phyloP scores from a whole-genome alignment of 1,140 invertebrate genomes.

The Cyclargus thomasi region DNA sequence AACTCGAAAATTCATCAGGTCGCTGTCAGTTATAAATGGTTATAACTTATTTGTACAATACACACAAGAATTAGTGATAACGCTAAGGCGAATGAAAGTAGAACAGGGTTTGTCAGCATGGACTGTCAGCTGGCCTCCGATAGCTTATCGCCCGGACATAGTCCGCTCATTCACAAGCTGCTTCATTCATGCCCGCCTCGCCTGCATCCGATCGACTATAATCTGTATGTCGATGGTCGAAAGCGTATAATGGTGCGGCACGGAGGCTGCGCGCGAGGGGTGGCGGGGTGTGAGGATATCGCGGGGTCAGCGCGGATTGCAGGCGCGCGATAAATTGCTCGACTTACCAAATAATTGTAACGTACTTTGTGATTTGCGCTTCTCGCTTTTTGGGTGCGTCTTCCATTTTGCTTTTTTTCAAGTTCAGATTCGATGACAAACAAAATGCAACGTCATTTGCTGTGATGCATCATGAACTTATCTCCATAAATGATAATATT shows the following conservation, averaged over 20 bases:
- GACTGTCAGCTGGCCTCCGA: constrained; percentile 69
- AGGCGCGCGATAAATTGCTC: constrained; percentile 66
- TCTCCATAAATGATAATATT: too few relatives aligned
- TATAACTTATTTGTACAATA: not conserved
- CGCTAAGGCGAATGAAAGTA: constrained; percentile 62
- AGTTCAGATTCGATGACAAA: not conserved
- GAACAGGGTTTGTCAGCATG: constrained; percentile 72
- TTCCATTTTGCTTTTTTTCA: not conserved
- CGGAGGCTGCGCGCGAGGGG: constrained; percentile 45
- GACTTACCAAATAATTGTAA: constrained; percentile 30
- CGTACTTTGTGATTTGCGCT: not conserved
- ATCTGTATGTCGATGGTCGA: constrained; percentile 38
- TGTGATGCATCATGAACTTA: not conserved
- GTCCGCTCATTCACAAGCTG: constrained; percentile 71
- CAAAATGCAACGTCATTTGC: not conserved
- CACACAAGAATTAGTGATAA: constrained; percentile 40
- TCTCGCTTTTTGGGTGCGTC: not conserved
- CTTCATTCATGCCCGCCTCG: constrained; percentile 66
- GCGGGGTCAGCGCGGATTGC: constrained; percentile 71
- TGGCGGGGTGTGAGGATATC: constrained; percentile 68
- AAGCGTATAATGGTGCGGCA: constrained; percentile 36
- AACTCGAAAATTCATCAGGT: not conserved
- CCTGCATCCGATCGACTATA: constrained; percentile 32
- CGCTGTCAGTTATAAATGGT: not conserved
- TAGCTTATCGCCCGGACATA: constrained; percentile 73